Percentiles rank a stretch among this genome's conserved stretches.
phyloP scores from a whole-genome alignment of 2,797 vertebrate genomes.

The Catamblyrhynchus diadema region DNA sequence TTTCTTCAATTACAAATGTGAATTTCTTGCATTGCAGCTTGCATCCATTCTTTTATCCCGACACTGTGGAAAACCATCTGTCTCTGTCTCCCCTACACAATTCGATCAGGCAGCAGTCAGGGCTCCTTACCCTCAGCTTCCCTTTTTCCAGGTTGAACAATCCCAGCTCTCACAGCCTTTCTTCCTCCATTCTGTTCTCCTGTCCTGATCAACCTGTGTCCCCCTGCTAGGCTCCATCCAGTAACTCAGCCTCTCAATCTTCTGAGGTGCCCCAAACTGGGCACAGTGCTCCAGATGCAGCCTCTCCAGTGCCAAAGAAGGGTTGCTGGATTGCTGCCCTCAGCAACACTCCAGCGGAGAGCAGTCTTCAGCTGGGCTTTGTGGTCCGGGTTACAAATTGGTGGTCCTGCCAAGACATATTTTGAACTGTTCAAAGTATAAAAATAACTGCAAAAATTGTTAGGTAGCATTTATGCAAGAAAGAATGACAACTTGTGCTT shows the following conservation, averaged over 20 bases:
- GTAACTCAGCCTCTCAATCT: neutral
- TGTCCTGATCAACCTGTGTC: neutral
- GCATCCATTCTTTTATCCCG: rapidly evolving
- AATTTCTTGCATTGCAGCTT: neutral
- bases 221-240: rapidly evolving
- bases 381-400: neutral
- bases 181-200: neutral
- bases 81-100: neutral
- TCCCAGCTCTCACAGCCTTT: neutral
- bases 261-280: neutral
- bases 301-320: neutral
- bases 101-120: neutral
- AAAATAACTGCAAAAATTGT: neutral
- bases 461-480: neutral
- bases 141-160: neutral
- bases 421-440: neutral
- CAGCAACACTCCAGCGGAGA: neutral
- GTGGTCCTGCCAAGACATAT: neutral
- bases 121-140: neutral
- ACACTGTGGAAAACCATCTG: neutral
- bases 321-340: neutral
- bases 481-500: neutral
- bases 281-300: too few relatives aligned
- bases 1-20: neutral
- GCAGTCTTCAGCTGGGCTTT: neutral